Base-by-base conservation (phyloP, 2,113 vertebrate genomes). In the Corydoras maculifer region DNA sequence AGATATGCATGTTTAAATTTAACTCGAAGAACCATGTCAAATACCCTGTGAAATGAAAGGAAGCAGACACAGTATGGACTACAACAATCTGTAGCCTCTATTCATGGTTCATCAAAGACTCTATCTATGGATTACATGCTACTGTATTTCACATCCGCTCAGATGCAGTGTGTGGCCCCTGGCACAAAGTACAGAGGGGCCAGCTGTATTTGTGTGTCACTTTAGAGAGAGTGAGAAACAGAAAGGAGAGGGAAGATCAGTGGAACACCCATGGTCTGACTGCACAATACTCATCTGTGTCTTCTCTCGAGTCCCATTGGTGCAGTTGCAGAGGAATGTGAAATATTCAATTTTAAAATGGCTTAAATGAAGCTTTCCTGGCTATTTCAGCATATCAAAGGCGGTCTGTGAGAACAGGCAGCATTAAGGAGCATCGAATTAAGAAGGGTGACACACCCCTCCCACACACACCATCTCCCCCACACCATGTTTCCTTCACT, bases 301-400 rank as follows among this genome's bases (percentile, higher is more conserved):
- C 72, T 77, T 67, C 80, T 82, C 81, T 78, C 75, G 75, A 77
- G 65, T 63, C 55, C 35, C 68, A 75, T 82, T 83, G 77, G 74
- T 72, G 75, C 79, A 75, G 67, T 61, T 58, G 69, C 70, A 65
- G 8, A 65, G 81, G 87, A 88, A 89, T 89, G 85, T 57, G 64
- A 87, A 82, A 87, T 82, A 88, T 89, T 81, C 80, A 55, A 75
- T 84, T 84, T 60, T 75, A 74, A 77, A 71, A 73, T 60, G 53
- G 60, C 48, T 69, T 72, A 78, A 86, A 87, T 81, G 81, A 86
- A 77, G 64, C 61, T 73, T 70, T 79, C 57, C 35, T 25, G 79
- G 76, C 57, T 79, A 80, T 85, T 84, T 75, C 76, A 78, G 82
- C 75, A 83, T 79, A 83, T 86, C 81, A 87, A 87, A 86, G 80